Base-by-base conservation (phyloP, 2,113 vertebrate species). In the Ariopsis seemanni region DNA sequence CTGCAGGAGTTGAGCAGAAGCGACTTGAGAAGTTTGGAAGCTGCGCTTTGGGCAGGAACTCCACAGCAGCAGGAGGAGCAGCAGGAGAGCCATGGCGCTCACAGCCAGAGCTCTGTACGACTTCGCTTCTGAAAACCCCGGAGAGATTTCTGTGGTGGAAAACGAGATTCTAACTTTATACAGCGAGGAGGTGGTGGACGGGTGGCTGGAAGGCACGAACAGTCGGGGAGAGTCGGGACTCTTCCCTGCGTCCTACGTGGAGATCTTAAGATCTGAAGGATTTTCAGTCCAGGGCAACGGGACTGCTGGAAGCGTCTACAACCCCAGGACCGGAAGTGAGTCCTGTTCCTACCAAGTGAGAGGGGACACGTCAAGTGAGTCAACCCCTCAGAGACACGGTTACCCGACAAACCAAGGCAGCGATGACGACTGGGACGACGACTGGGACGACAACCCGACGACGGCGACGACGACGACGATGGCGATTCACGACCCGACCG, bases 351-450 rank as follows among this genome's bases (percentile, higher is more conserved):
- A 93, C 88, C 93, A 90, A 89, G 79, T 62, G 57, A 91, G 81
- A 55, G 90, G 88, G 63, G 91, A 93, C 79, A 83, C 90, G 18
- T 92, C 92, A 0, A 91, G 80, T 84, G 89, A 89, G 75, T 90
- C 88, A 74, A 89, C 91, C 2, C 89, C 94, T 42, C 88, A 93
- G 87, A 92, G 89, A 67, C 83, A 67, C 60, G 83, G 52, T 71
- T 95, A 95, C 89, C 96, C 96, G 91, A 95, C 95, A 86, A 97
- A 97, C 91, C 97, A 97, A 89, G 97, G 96, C 85, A 98, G 97
- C 30, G 97, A 99, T 11, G 98, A 99, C 27, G 97, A 99, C 91
- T 99, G 97, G 98, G 98, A 99, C 75, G 98, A 99, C 1, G 98
- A 99, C 91, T 99, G 97, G 98, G 97, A 99, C 83, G 97, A 99